Conservation (phyloP, 1,140 invertebrate genomes). For the Euura lappo region DNA sequence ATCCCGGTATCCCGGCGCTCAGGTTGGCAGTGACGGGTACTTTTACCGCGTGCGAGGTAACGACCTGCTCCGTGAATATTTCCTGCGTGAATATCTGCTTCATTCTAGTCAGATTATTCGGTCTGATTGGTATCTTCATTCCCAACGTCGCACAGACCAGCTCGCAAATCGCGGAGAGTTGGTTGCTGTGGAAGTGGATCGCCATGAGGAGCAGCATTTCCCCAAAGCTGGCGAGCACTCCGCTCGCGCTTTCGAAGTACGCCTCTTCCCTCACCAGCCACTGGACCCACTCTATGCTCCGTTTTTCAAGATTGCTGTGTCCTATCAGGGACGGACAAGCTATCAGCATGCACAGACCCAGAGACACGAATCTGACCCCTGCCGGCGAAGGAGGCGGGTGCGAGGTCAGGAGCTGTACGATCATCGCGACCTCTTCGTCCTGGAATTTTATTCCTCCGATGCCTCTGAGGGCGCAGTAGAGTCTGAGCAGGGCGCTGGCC, state of each 20-base stretch:
- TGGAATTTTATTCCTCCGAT: slow-evolving; percentile 93
- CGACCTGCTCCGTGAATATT: slow-evolving; percentile 97
- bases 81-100: slow-evolving; percentile 97
- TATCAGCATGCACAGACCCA: slow-evolving; percentile 93
- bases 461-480: slow-evolving; percentile 91
- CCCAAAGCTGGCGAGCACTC: slow-evolving; percentile 86
- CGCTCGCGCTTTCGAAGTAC: slow-evolving; percentile 81
- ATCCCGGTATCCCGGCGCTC: slow-evolving; percentile 88
- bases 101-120: slow-evolving; percentile 89
- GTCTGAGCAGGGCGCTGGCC: slow-evolving; percentile 78
- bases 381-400: slow-evolving; percentile 89
- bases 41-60: slow-evolving; percentile 93
- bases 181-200: slow-evolving; percentile 96
- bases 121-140: slow-evolving; percentile 92
- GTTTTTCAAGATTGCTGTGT: slow-evolving; percentile 81
- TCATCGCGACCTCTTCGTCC: slow-evolving; percentile 87
- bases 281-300: slow-evolving; percentile 92
- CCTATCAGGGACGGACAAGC: slow-evolving; percentile 89
- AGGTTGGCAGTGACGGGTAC: slow-evolving; percentile 92
- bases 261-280: slow-evolving; percentile 92
- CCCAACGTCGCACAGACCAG: slow-evolving; percentile 92
- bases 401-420: slow-evolving; percentile 86
- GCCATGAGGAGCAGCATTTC: slow-evolving; percentile 96
- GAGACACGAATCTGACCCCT: slow-evolving; percentile 90
- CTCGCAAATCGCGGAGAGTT: slow-evolving; percentile 89